Base-by-base conservation (phyloP, 2,797 vertebrate species). In the Pachyuromys duprasi region DNA sequence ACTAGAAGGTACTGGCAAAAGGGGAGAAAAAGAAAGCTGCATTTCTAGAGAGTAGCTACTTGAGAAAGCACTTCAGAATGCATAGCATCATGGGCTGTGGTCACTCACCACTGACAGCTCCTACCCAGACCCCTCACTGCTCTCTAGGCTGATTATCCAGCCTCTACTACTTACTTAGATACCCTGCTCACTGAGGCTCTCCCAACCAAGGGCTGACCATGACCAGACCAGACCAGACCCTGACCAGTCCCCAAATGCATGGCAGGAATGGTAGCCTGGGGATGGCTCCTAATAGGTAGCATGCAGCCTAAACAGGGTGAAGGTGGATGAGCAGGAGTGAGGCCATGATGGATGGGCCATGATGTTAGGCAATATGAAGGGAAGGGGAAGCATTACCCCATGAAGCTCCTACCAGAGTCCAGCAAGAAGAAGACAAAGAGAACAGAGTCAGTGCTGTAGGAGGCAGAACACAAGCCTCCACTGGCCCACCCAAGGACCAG, bases 321-420 rank as follows among this genome's bases (percentile, higher is more conserved):
- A 26, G 80, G 62, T 49, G 3, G 53, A 69, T 80, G 90, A 90
- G 92, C 3, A 12, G 20, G 45, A 20, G 26, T 24, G 91, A 92
- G 70, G 70, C 42, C 53, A 83, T 26, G 86, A 83, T 62, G 91
- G 17, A 1, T 12, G 0, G 18, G 91, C 75, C 93, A 18, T 63
- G 93, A 90, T 20, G 89, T 24, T 31, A n/a, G 91, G 65, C 75
- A 45, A 63, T 9, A 55, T 22, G 95, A 90, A 97, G 97, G 97
- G 97, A 98, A 97, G 98, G 98, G 98, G 98, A 99, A 98, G 97
- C 98, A 99, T 99, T 99, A 99, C 99, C 99, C 99, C 99, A 99
- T 99, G 99, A 99, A 99, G 99, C 99, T 99, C 99, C 99, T 99
- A 99, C 98, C 99, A 98, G 98, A 97, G 99, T 98, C 99, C 98